Evolutionary conservation across 2,888 invertebrate species (phyloP).

Genomic region (Abrostola triplasia): DNA sequence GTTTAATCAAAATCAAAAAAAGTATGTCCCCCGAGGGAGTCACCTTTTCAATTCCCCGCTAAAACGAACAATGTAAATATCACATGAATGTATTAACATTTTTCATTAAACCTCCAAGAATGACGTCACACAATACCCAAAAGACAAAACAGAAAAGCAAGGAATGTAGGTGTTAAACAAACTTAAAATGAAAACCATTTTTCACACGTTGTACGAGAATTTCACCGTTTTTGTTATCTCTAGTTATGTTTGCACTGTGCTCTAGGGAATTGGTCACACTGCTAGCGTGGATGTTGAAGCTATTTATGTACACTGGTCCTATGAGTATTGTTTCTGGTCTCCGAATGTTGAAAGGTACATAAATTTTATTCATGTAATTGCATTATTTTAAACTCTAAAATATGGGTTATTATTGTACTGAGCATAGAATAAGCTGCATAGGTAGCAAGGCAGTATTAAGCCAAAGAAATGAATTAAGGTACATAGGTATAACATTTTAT

Average conservation of each 20-base stretch:
- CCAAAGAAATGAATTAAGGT: no score
- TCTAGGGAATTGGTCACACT: conserved; percentile 31
- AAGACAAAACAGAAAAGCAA: conserved; percentile 51
- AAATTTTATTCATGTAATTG: no score
- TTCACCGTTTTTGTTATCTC: conserved; percentile 64
- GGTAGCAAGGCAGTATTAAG: no score
- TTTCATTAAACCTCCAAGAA: background rate
- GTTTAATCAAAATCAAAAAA: no score
- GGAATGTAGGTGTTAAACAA: conserved; percentile 63
- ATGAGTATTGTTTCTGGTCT: background rate
- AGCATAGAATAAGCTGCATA: no score
- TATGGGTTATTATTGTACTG: no score
- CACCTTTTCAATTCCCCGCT: background rate
- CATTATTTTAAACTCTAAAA: no score
- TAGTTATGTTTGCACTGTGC: conserved; percentile 51
- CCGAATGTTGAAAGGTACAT: background rate
- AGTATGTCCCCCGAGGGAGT: background rate
- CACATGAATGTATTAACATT: background rate
- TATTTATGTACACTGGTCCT: background rate
- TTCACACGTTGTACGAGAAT: conserved; percentile 72
- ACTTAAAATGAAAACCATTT: conserved; percentile 69
- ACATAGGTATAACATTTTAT: no score
- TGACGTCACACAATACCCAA: conserved; percentile 16
- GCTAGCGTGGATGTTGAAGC: conserved; percentile 19
- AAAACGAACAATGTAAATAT: background rate